Evolutionary conservation across 2,888 invertebrate species (phyloP).

Genomic region (Cistogaster globosa): DNA sequence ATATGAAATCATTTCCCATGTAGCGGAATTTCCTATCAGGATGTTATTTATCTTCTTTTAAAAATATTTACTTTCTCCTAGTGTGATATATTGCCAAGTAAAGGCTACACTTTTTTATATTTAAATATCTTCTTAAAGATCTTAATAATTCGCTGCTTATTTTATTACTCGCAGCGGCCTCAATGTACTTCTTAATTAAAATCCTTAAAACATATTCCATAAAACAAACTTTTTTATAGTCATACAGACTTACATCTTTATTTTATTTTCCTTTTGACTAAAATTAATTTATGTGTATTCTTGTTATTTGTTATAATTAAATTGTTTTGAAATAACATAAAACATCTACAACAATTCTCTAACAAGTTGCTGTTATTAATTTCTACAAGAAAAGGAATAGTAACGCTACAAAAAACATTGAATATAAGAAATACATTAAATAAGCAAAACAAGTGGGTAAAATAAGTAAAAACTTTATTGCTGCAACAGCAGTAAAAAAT

Average conservation of each 20-base stretch:
- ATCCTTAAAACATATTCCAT: background rate
- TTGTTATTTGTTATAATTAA: constrained; percentile 46
- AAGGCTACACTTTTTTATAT: too few species aligned
- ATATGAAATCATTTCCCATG: too few species aligned
- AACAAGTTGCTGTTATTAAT: constrained; percentile 22
- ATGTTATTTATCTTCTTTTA: too few species aligned
- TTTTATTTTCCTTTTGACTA: background rate
- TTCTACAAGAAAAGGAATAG: background rate
- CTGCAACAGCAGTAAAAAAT: background rate
- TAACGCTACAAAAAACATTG: background rate
- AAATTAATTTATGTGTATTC: constrained; percentile 16
- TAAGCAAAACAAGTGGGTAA: background rate
- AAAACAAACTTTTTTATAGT: background rate
- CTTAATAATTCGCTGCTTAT: too few species aligned
- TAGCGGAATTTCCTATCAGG: too few species aligned
- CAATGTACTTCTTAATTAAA: background rate
- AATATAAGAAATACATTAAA: background rate
- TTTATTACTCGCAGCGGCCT: too few species aligned
- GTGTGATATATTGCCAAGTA: too few species aligned
- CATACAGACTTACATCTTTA: background rate
- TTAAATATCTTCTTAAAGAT: too few species aligned
- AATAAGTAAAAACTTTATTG: background rate
- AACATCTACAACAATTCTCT: constrained; percentile 30
- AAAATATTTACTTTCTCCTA: too few species aligned
- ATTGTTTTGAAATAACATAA: constrained; percentile 44